Percentiles rank a stretch among this genome's conserved stretches.
Evolutionary conservation across 2,888 invertebrate species (phyloP).

Genomic region (Cenopis cana): DNA sequence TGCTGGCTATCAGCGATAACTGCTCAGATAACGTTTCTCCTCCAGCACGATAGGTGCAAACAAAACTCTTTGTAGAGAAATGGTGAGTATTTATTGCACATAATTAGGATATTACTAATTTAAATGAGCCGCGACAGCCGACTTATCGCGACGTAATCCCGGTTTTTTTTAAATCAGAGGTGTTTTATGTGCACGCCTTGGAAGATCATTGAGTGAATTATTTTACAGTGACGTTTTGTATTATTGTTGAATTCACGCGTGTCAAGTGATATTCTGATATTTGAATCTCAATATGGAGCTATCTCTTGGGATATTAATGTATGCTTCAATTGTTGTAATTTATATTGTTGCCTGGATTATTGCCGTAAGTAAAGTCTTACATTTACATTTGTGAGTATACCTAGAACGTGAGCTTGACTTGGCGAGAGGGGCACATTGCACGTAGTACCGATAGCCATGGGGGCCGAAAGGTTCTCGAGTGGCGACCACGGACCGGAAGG

Average conservation of each 20-base stretch:
- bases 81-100: conserved; percentile 65
- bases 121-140: conserved; percentile 27
- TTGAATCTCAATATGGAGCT: conserved; percentile 38
- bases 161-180: conserved; percentile 6
- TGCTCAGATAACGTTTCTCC: conserved; percentile 46
- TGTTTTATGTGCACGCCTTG: conserved; percentile 16
- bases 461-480: no score
- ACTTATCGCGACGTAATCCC: conserved; percentile 11
- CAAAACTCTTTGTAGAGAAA: conserved; percentile 65
- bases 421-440: no score
- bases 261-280: conserved; percentile 32
- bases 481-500: no score
- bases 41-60: conserved; percentile 57
- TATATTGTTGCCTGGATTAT: conserved; percentile 27
- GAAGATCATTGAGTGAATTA: conserved; percentile 6
- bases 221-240: conserved; percentile 9
- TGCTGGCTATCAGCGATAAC: conserved; percentile 50
- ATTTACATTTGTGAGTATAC: no score
- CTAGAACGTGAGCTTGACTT: no score
- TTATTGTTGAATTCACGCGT: conserved; percentile 2
- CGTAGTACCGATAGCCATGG: no score
- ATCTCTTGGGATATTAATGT: conserved; percentile 17
- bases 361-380: conserved; percentile 27
- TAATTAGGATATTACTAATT: conserved; percentile 35
- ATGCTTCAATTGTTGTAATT: conserved; percentile 8